Evolutionary conservation across 2,888 invertebrate species (phyloP).

Genomic region (Sthenelais limicola): DNA sequence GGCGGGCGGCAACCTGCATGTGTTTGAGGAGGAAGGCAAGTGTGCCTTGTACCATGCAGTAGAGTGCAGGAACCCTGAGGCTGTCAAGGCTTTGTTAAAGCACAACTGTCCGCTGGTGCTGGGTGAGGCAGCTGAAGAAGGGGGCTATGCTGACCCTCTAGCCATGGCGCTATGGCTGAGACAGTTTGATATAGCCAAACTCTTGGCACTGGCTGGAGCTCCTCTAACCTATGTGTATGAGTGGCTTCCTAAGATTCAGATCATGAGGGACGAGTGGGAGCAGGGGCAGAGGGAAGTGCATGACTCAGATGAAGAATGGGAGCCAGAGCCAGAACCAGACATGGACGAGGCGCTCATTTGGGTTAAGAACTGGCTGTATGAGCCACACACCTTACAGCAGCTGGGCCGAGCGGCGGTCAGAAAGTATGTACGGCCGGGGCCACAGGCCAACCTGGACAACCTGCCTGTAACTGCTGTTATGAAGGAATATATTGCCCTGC

Average conservation of each 20-base stretch:
- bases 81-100: constrained; percentile 60
- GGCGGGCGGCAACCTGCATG: constrained; percentile 61
- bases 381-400: constrained; percentile 61
- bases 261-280: not conserved
- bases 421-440: constrained; percentile 58
- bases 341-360: constrained; percentile 49
- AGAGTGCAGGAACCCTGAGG: constrained; percentile 57
- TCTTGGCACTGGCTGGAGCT: constrained; percentile 65
- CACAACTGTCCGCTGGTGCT: constrained; percentile 57
- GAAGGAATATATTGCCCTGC: constrained; percentile 61
- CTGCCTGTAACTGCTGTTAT: constrained; percentile 62
- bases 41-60: constrained; percentile 68
- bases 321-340: constrained; percentile 38
- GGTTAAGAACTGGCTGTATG: constrained; percentile 59
- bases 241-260: constrained; percentile 20
- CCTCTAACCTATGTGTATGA: constrained; percentile 52
- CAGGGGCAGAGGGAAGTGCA: not conserved
- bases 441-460: constrained; percentile 55
- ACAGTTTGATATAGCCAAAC: constrained; percentile 58
- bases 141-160: constrained; percentile 45
- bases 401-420: constrained; percentile 64
- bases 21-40: constrained; percentile 56
- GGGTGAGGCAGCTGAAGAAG: too few relatives aligned
- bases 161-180: constrained; percentile 55
- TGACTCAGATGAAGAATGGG: constrained; percentile 32